phyloP scores from a whole-genome alignment of 2,113 vertebrate species.

The Pseudopipra pipra region DNA sequence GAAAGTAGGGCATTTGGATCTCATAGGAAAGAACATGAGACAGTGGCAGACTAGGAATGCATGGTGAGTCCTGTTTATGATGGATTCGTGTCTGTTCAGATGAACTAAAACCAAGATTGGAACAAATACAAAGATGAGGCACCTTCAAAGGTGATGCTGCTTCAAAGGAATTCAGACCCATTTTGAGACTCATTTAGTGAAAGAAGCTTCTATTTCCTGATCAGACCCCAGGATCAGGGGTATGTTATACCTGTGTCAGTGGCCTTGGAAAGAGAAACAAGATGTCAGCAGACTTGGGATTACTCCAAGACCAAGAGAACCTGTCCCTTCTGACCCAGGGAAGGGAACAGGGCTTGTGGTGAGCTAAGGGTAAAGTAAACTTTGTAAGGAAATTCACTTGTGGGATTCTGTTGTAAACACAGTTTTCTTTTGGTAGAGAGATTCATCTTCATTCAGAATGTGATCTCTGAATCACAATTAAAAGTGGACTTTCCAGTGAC shows the following conservation, averaged over 20 bases:
- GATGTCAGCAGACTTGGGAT: not conserved
- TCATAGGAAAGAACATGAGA: not conserved
- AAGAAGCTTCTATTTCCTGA: not conserved
- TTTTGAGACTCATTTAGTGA: not conserved
- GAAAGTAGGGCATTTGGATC: not conserved
- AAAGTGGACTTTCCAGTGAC: not conserved
- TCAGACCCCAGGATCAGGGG: not conserved
- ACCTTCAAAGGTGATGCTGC: not conserved
- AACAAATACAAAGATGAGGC: not conserved
- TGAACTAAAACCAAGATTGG: not conserved
- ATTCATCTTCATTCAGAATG: not conserved
- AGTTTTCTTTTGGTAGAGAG: not conserved
- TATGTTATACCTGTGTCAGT: not conserved
- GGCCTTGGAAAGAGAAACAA: not conserved
- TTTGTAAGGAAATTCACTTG: not conserved
- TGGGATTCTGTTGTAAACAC: not conserved
- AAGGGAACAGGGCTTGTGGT: not conserved
- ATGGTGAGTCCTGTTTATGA: not conserved
- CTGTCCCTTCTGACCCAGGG: not conserved
- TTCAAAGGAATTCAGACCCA: not conserved
- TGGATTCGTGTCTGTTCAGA: not conserved
- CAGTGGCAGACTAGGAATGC: not conserved
- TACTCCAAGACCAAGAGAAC: not conserved
- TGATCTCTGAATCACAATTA: not conserved
- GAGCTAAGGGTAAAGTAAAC: not conserved